Percentiles rank a stretch among this genome's conserved stretches.
phyloP scores from a whole-genome alignment of 2,113 vertebrate genomes.

The Silurus glanis region DNA sequence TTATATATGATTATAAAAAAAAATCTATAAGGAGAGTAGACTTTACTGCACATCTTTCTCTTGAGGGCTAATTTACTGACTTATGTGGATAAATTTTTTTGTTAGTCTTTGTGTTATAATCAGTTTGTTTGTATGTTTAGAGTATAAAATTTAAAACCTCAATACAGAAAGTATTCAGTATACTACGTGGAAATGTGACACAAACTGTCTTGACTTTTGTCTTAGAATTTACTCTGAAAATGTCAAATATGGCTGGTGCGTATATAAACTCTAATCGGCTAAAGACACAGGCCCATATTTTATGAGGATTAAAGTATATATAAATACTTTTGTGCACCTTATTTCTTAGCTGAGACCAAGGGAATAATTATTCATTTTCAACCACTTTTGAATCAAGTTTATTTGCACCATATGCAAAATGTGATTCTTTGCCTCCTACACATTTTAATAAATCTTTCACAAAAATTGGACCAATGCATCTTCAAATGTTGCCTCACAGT shows the following conservation, averaged over 20 bases:
- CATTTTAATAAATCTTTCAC: not conserved
- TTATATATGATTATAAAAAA: conserved; percentile 43
- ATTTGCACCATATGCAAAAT: not conserved
- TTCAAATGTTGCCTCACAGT: not conserved
- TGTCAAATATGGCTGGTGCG: not conserved
- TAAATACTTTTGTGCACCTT: not conserved
- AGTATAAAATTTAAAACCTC: not conserved
- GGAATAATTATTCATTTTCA: not conserved
- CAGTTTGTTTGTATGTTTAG: not conserved
- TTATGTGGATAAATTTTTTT: not conserved
- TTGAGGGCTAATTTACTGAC: not conserved
- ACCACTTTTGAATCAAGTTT: not conserved
- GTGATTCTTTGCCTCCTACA: not conserved
- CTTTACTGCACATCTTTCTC: conserved; percentile 6
- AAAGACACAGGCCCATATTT: not conserved
- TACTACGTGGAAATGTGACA: not conserved
- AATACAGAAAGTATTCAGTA: not conserved
- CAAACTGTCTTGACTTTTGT: not conserved
- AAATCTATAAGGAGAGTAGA: conserved; percentile 1
- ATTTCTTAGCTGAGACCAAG: not conserved
- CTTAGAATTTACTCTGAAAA: not conserved
- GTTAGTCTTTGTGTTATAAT: not conserved
- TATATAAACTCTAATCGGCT: not conserved
- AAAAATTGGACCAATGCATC: not conserved
- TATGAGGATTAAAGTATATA: not conserved